Base-by-base conservation (phyloP, 2,113 vertebrate genomes). In the Ochotona princeps region DNA sequence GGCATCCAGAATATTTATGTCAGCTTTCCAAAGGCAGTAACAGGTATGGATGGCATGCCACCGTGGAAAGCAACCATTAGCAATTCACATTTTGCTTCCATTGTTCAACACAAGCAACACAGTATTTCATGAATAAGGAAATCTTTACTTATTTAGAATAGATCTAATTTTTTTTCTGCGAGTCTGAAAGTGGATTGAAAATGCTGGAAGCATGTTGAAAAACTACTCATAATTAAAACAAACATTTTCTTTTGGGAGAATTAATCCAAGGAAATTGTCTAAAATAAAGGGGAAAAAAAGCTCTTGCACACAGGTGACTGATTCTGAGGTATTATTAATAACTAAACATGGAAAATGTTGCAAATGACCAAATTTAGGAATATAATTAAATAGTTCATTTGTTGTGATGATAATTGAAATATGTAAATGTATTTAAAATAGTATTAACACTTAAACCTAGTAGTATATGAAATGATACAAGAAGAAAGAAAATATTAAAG, bases 341-440 rank as follows among this genome's bases (percentile, higher is more conserved):
- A 57, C 35, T 80, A 5, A 65, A 82, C 23, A 14, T 81, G 54
- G 32, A 54, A 84, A 87, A 44, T 5, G 8, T 13, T 17, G 23
- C 60, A 85, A 93, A 66, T 51, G 17, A 32, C 13, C 73, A 84
- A 84, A 78, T 63, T 87, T 73, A 0, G 7, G 30, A 8, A n/a
- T 57, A 85, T 67, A 73, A 76, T 69, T 83, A 72, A 47, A 74
- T 51, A 76, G 20, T 20, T 14, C 2, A 13, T 26, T 25, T 26
- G 26, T 35, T 91, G 47, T 78, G 72, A 20, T 1, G 84, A 76
- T 89, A 69, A 95, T n/a, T 57, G 14, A 85, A 95, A 90, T 61
- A 26, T 78, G 32, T 67, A 30, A 78, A 74, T 7, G 25, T 44
- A 51, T 70, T 93, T 79, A 74, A 91, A 87, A 93, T 35, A 49